Percentiles rank a stretch among this genome's conserved stretches.
These are phyloP conservation scores for Buathra laborator DNA, from an alignment of 2,888 invertebrate species.

Conservation along the genomic window DNA sequence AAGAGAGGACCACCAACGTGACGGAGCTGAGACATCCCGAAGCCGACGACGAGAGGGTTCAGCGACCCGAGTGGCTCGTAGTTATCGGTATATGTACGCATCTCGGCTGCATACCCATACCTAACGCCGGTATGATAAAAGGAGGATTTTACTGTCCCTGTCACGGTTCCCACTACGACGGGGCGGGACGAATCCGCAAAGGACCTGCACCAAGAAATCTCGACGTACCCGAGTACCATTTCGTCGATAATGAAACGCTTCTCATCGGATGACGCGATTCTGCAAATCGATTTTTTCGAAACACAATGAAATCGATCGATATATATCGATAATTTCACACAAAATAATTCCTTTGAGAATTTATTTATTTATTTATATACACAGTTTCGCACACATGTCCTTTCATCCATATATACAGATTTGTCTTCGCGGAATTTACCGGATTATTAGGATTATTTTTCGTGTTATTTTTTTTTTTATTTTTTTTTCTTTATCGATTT, in stretches of 20 bases:
- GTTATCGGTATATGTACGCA: constrained; percentile 94
- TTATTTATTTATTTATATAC: constrained; percentile 38
- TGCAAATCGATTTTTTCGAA: constrained; percentile 4
- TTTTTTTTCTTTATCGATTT: not conserved
- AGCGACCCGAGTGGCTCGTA: constrained; percentile 91
- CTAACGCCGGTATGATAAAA: constrained; percentile 88
- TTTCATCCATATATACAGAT: constrained; percentile 45
- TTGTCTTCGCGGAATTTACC: constrained; percentile 21
- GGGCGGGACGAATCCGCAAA: constrained; percentile 90
- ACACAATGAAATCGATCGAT: constrained; percentile 12
- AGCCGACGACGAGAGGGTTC: constrained; percentile 88
- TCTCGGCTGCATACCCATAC: constrained; percentile 93
- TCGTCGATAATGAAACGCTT: constrained; percentile 86
- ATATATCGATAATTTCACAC: not conserved
- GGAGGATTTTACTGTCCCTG: constrained; percentile 94
- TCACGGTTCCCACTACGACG: constrained; percentile 94
- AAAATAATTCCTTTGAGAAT: constrained; percentile 5
- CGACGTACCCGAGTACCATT: constrained; percentile 89
- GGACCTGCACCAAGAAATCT: constrained; percentile 92
- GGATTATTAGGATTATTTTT: constrained; percentile 6
- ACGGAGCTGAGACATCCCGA: constrained; percentile 90
- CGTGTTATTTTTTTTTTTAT: constrained; percentile 1
- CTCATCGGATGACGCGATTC: constrained; percentile 86
- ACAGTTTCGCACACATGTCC: constrained; percentile 29
- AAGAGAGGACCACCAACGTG: constrained; percentile 88